These are phyloP conservation scores for Drosophila hydei DNA, from an alignment of 1,140 invertebrate species.

Conservation along the genomic window DNA sequence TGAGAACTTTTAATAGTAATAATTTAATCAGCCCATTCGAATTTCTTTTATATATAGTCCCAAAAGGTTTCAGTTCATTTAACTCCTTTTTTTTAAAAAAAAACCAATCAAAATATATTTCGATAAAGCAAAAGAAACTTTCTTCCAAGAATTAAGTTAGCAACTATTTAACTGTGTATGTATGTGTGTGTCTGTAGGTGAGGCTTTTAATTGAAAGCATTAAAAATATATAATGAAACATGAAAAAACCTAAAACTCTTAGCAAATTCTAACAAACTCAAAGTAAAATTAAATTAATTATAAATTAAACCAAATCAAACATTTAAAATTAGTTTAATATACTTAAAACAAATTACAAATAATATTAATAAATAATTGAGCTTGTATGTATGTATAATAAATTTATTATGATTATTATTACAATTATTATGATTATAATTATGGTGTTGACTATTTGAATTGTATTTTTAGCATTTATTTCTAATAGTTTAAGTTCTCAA, in stretches of 20 bases:
- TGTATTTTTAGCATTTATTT: slow-evolving; percentile 54
- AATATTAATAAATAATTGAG: slow-evolving; percentile 59
- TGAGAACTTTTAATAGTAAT: slow-evolving; percentile 1
- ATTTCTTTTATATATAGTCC: slow-evolving; percentile 35
- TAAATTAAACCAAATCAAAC: slow-evolving; percentile 76
- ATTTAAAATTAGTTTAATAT: slow-evolving; percentile 72
- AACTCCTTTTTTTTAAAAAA: slow-evolving; percentile 3
- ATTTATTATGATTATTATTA: slow-evolving; percentile 69
- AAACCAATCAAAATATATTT: slow-evolving; percentile 72
- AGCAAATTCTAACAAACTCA: slow-evolving; percentile 78
- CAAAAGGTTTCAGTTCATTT: slow-evolving; percentile 61
- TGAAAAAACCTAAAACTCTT: slow-evolving; percentile 58
- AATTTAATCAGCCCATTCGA: slow-evolving; percentile 4
- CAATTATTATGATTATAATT: slow-evolving; percentile 48
- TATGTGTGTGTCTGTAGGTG: slow-evolving; percentile 73
- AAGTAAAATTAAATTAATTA: slow-evolving; percentile 75
- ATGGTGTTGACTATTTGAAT: slow-evolving; percentile 53
- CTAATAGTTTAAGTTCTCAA: slow-evolving; percentile 51
- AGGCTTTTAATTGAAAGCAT: slow-evolving; percentile 59
- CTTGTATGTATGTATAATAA: slow-evolving; percentile 78
- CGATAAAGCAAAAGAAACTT: slow-evolving; percentile 56
- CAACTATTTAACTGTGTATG: slow-evolving; percentile 71
- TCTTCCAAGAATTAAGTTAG: slow-evolving; percentile 79
- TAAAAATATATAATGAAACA: slow-evolving; percentile 34
- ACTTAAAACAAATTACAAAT: slow-evolving; percentile 15